Percentiles rank a stretch among this genome's conserved stretches.
Conservation (phyloP, 2,113 vertebrate genomes). For the Rousettus leschenaultii region DNA sequence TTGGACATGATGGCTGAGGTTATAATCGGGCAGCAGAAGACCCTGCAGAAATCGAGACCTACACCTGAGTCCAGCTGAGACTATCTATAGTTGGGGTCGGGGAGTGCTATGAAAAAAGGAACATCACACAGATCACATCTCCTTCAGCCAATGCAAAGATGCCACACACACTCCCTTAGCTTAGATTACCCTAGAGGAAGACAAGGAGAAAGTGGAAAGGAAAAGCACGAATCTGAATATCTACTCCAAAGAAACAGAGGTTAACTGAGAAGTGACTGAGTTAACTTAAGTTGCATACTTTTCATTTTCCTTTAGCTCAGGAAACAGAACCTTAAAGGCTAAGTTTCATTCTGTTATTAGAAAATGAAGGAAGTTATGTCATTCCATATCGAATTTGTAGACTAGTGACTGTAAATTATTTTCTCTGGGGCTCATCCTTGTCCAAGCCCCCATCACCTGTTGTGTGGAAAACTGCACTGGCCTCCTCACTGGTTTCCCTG, state of each 20-base stretch:
- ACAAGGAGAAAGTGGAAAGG: neutral
- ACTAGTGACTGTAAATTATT: neutral
- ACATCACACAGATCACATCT: neutral
- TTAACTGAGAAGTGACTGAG: neutral
- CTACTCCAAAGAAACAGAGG: neutral
- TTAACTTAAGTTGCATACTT: neutral
- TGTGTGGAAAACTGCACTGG: neutral
- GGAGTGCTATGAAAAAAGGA: neutral
- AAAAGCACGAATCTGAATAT: neutral
- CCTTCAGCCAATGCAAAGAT: neutral
- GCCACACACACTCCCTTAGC: neutral
- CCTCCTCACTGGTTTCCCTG: neutral
- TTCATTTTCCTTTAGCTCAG: neutral
- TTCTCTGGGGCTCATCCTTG: neutral
- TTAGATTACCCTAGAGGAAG: neutral
- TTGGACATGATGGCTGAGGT: neutral
- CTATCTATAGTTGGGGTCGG: rapidly evolving
- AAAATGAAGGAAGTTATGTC: neutral
- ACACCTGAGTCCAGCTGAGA: neutral
- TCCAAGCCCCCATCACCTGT: neutral
- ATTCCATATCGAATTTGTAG: neutral
- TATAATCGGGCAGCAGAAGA: neutral
- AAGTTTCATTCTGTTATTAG: neutral
- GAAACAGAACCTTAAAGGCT: neutral
- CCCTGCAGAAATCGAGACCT: neutral